phyloP scores from a whole-genome alignment of 2,113 vertebrate genomes.

The Leptocoma aspasia region DNA sequence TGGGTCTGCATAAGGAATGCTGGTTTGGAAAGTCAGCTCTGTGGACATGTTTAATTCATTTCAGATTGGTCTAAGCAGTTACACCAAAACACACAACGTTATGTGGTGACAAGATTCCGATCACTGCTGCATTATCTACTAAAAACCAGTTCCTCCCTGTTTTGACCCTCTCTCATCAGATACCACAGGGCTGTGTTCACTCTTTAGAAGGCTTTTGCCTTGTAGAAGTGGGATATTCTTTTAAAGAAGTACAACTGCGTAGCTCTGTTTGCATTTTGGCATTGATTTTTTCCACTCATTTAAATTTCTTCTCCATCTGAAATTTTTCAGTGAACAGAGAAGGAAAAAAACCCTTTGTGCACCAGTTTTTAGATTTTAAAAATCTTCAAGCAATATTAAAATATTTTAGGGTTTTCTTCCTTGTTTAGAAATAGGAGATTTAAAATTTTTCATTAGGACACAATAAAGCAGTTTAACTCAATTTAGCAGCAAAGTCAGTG shows the following conservation, averaged over 20 bases:
- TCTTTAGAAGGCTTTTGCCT: not conserved
- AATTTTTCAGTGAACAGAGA: not conserved
- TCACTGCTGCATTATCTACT: not conserved
- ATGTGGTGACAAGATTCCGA: not conserved
- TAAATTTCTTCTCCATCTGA: conserved; percentile 5
- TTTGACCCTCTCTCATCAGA: not conserved
- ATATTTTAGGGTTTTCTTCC: not conserved
- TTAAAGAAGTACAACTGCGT: not conserved
- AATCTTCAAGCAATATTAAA: not conserved
- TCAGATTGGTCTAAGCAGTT: not conserved
- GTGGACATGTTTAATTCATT: not conserved
- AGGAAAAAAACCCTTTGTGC: not conserved
- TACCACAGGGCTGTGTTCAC: not conserved
- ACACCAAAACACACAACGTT: not conserved
- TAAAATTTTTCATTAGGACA: conserved; percentile 27
- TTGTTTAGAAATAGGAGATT: not conserved
- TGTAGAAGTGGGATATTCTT: not conserved
- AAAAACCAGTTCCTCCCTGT: not conserved
- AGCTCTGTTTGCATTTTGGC: not conserved
- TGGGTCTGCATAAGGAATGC: not conserved
- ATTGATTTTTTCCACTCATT: conserved; percentile 21
- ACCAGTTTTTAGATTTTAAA: not conserved
- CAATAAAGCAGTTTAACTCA: conserved; percentile 55
- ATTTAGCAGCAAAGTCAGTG: conserved; percentile 55
- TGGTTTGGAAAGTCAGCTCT: not conserved